Base-by-base conservation (phyloP, 2,888 invertebrate species). In the Vanessa cardui region DNA sequence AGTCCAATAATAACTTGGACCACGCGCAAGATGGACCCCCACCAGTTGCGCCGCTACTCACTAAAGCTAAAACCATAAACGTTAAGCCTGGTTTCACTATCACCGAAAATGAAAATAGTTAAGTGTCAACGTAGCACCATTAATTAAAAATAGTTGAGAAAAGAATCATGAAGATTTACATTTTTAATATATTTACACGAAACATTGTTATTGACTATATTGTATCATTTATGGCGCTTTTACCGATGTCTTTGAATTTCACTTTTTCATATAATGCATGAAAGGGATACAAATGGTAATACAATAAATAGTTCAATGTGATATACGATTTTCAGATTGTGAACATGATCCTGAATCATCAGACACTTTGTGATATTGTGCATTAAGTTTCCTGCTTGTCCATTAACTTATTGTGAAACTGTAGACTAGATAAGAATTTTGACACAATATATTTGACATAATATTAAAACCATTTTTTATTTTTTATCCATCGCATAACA, bases 61-160 rank as follows among this genome's bases (percentile, higher is more conserved):
- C 90, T 0, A 91, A 85, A 75, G 90, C 92, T 61, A 88, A 86
- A 68, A 83, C 78, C 68, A 62, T 74, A 3, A 80, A 77, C 20
- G 79, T 90, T 6, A 92, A 87, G 79, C 85, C 88, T 2, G 90
- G 91, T 16, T 92, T 92, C 69, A 85, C 78, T 63, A 85, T 90
- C 70, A 72, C 77, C 39, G 86, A 88, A 62, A 75, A 77, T n/a
- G 78, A 78, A 72, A 44, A 7, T 12, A 33, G 16, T 44, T 62
- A 46, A 54, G 31, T 39, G 12, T 39, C 39, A 39, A 39, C 3
- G 39, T 12, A 39, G 39, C 39, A 39, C 12, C 39, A 39, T 39
- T 39, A 12, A 39, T 0, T 4, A 26, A 12, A 12, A 39, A 39
- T 39, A 12, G 39, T 39, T 39, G 12, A 39, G 12, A 39, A 39